These are phyloP conservation scores for Nomada ferruginata DNA, from an alignment of 2,888 invertebrate species.

Conservation along the genomic window DNA sequence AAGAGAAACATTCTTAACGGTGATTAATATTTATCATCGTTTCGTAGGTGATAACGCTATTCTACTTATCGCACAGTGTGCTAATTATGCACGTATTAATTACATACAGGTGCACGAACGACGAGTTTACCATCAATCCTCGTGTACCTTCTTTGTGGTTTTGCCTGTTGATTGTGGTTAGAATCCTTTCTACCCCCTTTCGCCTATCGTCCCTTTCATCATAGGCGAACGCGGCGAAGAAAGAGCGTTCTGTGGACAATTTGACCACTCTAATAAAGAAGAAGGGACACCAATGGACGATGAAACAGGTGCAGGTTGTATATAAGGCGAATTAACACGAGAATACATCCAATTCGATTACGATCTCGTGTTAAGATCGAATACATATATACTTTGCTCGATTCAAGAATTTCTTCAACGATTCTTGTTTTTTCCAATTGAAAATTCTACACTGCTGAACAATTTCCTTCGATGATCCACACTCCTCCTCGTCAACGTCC, in stretches of 20 bases:
- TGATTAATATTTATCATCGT: constrained; percentile 31
- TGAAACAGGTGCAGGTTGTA: neutral
- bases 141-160: neutral
- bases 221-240: neutral
- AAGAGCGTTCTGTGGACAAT: neutral
- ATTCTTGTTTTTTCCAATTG: neutral
- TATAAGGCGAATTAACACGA: constrained; percentile 15
- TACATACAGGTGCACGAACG: constrained; percentile 1
- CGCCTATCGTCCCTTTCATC: neutral
- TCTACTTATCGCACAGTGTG: constrained; percentile 1
- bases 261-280: neutral
- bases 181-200: neutral
- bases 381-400: constrained; percentile 14
- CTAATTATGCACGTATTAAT: constrained; percentile 5
- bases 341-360: neutral
- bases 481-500: no score
- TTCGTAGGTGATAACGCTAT: constrained; percentile 18
- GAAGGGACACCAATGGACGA: neutral
- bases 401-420: neutral
- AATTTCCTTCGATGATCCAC: neutral
- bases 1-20: constrained; percentile 22
- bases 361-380: neutral
- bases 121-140: neutral
- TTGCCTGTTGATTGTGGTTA: neutral
- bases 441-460: neutral